phyloP scores from a whole-genome alignment of 64 coral and sea anemone genomes.

The Anthopleura sola region DNA sequence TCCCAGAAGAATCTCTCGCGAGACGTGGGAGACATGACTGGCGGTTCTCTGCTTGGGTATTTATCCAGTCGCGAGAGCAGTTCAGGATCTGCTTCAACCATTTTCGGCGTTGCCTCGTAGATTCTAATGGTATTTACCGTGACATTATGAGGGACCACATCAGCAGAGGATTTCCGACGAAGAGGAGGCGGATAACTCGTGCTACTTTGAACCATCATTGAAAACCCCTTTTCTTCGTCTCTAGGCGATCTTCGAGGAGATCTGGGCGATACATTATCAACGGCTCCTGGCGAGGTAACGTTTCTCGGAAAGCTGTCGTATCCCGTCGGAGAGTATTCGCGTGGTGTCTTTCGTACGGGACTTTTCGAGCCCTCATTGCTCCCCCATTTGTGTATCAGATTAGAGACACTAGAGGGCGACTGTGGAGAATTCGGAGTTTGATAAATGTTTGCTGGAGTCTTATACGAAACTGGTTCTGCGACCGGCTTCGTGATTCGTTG shows the following conservation, averaged over 20 bases:
- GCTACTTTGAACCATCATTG: slow-evolving; percentile 12
- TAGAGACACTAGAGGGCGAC: background rate
- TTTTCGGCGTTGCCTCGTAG: slow-evolving; percentile 26
- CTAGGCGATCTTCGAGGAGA: background rate
- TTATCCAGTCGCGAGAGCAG: background rate
- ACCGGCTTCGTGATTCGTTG: background rate
- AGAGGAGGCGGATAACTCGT: slow-evolving; percentile 9
- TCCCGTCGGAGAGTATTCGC: background rate
- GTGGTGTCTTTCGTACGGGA: background rate
- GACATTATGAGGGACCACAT: slow-evolving; percentile 1
- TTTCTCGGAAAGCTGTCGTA: background rate
- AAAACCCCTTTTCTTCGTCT: background rate
- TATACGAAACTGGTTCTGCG: background rate
- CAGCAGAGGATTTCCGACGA: slow-evolving; percentile 13
- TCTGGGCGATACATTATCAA: background rate
- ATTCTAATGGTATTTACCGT: slow-evolving; percentile 11
- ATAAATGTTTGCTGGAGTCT: background rate
- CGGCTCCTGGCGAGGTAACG: background rate
- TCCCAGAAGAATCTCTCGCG: background rate
- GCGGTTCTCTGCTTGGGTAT: slow-evolving; percentile 14
- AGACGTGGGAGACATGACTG: slow-evolving; percentile 15
- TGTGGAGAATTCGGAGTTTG: background rate
- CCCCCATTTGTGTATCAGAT: background rate
- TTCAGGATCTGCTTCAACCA: slow-evolving; percentile 24
- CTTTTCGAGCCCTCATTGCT: background rate